Conservation (phyloP, 2,888 invertebrate genomes). For the Rhorus exstirpatorius region DNA sequence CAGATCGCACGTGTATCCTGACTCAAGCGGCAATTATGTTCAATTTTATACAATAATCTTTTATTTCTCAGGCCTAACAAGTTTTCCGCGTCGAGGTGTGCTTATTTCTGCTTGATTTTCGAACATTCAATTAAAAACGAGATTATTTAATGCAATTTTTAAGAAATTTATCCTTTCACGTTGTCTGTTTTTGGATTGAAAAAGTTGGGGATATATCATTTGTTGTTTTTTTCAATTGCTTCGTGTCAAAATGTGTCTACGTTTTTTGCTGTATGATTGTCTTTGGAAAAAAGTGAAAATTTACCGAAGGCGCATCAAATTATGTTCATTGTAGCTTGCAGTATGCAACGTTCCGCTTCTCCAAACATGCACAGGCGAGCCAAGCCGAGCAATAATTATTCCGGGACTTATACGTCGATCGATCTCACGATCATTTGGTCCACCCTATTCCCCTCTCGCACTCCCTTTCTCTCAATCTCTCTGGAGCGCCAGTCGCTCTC, state of each 20-base stretch:
- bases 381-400: conserved; percentile 51
- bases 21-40: too few relatives aligned
- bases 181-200: too few relatives aligned
- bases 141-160: too few relatives aligned
- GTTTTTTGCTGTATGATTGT: background rate
- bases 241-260: background rate
- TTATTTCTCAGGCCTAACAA: too few relatives aligned
- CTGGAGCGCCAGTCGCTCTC: conserved; percentile 35
- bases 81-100: too few relatives aligned
- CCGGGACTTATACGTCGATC: conserved; percentile 47
- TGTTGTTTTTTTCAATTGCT: background rate
- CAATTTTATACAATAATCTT: too few relatives aligned
- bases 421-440: conserved; percentile 48
- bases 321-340: background rate
- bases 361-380: conserved; percentile 1
- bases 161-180: too few relatives aligned
- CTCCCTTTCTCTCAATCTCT: conserved; percentile 11
- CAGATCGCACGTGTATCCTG: too few relatives aligned
- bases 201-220: background rate
- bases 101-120: too few relatives aligned
- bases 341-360: background rate
- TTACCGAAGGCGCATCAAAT: background rate
- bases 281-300: background rate
- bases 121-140: background rate
- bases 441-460: conserved; percentile 58